Evolutionary conservation across 1,140 invertebrate species (phyloP).

Genomic region (Centruroides sculpturatus): DNA sequence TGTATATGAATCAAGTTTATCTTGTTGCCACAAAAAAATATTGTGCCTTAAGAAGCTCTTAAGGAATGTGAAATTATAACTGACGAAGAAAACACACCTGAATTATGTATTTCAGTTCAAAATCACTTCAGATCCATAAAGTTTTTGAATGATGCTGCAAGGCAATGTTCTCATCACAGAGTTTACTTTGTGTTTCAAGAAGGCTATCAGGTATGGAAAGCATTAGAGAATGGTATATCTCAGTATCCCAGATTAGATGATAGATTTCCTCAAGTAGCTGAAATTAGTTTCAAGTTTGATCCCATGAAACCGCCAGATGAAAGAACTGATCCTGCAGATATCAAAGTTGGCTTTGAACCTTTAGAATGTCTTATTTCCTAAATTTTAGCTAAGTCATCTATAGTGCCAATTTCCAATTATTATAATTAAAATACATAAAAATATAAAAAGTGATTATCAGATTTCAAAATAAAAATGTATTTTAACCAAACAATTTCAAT

Average conservation of each 20-base stretch:
- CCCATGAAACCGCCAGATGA: conserved; percentile 49
- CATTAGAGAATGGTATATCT: conserved; percentile 63
- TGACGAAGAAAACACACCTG: conserved; percentile 60
- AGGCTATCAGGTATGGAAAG: conserved; percentile 47
- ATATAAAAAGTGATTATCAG: too few relatives aligned
- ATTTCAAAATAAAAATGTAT: too few relatives aligned
- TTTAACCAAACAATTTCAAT: too few relatives aligned
- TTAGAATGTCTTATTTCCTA: conserved; percentile 31
- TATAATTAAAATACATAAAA: too few relatives aligned
- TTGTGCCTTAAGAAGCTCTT: too few relatives aligned
- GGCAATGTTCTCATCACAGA: conserved; percentile 59
- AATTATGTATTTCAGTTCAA: conserved; percentile 61
- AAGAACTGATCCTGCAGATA: conserved; percentile 50
- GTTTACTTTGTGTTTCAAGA: conserved; percentile 55
- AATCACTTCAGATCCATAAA: conserved; percentile 76
- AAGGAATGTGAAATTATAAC: conserved; percentile 27
- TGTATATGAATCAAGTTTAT: too few relatives aligned
- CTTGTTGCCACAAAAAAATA: too few relatives aligned
- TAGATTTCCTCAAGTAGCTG: conserved; percentile 63
- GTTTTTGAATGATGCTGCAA: conserved; percentile 48
- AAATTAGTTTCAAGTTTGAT: conserved; percentile 69
- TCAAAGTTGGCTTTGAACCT: conserved; percentile 71
- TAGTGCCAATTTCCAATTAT: too few relatives aligned
- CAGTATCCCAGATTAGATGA: conserved; percentile 66
- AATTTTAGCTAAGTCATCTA: too few relatives aligned